Evolutionary conservation across 37 sponge, comb jelly and placozoan genomes (phyloP), one percentile per base, ranked within the genome.

Genomic region (Dysidea cf. avara): DNA sequence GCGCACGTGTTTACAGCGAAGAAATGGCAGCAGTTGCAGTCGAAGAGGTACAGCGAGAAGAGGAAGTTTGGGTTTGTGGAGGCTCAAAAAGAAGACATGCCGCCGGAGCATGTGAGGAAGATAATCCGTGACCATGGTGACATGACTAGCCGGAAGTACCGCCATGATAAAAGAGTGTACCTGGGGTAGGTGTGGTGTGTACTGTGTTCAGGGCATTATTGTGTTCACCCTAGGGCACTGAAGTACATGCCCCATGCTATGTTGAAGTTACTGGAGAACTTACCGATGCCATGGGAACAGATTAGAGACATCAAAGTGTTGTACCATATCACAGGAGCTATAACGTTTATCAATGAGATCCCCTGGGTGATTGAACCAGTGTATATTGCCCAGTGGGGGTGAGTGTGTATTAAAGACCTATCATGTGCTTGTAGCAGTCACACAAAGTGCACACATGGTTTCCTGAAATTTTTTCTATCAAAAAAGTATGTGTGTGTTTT

Each of bases 211-310:
- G 7, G 34, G 65, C 5, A 37, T 22, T 69, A 25, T 7, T 43
- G 28, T 59, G 17, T 36, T 61, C 66, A 3, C 28, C 53, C 12
- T 76, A 94, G 94, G 9, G 95, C 99, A 14, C 80, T 98, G 50
- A 98, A 98, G 81, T 98, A 98, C 83, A 98, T 98, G 93, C 99
- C 99, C 22, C 99, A 98, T 69, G 99, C 99, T n/a, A 87, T 98
- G 39, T 56, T 95, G 75, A 98, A 98, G 74, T 84, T 98, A 24
- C 77, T 98, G 70, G 99, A 98, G 82, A 98, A 98, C 88, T 95
- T 98, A 96, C 99, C 99, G 5, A 98, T 98, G 99, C 99, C 99
- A 1, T 98, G 99, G 99, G 99, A 98, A 68, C 95, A 94, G 88
- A 98, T 98, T 33, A 61, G 99, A 24, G 96, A 95, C 61, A 96